Conservation (phyloP, 2,888 invertebrate species). For the Morinoia aosen region DNA sequence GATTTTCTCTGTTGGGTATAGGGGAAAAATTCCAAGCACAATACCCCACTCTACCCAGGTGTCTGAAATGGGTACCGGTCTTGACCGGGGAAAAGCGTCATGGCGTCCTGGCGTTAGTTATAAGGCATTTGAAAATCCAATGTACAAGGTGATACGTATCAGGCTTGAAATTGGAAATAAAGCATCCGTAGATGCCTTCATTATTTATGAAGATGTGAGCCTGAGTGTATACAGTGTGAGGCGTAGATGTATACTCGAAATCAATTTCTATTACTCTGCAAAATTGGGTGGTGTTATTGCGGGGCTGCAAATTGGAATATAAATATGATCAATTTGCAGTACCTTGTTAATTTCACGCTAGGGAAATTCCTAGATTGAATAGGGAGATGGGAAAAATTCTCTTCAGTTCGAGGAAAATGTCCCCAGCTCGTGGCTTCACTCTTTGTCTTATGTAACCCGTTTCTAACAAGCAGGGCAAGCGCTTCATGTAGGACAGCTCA, state of each 20-base stretch:
- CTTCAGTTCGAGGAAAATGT: background rate
- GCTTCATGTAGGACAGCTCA: background rate
- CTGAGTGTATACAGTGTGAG: background rate
- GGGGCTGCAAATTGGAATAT: background rate
- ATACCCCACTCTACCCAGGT: too few species aligned
- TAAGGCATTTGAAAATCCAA: too few species aligned
- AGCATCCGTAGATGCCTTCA: too few species aligned
- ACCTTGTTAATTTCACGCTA: background rate
- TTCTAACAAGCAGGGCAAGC: background rate
- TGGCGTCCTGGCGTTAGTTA: too few species aligned
- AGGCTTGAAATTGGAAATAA: too few species aligned
- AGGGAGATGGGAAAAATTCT: background rate
- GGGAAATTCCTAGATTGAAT: too few species aligned
- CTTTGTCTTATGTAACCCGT: background rate
- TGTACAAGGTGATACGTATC: too few species aligned
- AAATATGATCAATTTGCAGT: background rate
- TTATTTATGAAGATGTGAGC: background rate
- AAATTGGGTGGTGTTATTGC: background rate
- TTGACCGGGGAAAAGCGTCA: too few species aligned
- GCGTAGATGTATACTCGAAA: background rate
- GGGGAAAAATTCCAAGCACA: too few species aligned
- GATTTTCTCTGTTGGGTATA: too few species aligned
- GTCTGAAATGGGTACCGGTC: too few species aligned
- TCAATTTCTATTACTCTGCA: too few species aligned
- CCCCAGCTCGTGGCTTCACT: background rate